phyloP scores from a whole-genome alignment of 2,888 invertebrate genomes.

The Melanchra persicariae region DNA sequence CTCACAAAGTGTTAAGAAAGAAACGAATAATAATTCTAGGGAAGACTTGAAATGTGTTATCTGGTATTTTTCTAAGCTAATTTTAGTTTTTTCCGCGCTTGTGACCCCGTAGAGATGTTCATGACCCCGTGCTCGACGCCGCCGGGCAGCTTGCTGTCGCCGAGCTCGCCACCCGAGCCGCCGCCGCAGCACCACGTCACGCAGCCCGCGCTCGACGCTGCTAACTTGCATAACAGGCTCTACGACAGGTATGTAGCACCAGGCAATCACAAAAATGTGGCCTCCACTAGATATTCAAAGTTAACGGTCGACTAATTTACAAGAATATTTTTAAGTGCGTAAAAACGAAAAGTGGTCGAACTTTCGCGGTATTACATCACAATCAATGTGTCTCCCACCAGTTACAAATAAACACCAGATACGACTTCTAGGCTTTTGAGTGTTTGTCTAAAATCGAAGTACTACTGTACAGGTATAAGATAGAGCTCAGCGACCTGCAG shows the following conservation, averaged over 20 bases:
- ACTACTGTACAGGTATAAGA: constrained; percentile 91
- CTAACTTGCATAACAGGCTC: constrained; percentile 78
- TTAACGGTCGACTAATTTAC: no score
- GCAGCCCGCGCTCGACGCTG: constrained; percentile 74
- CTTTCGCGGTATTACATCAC: no score
- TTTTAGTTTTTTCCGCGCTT: not conserved
- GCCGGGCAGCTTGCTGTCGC: constrained; percentile 94
- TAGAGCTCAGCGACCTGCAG: constrained; percentile 96
- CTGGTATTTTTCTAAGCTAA: not conserved
- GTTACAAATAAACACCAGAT: no score
- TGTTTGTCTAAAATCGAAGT: no score
- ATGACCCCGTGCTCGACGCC: constrained; percentile 97
- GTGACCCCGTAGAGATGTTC: constrained; percentile 90
- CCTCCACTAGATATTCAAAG: no score
- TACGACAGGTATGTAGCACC: constrained; percentile 77
- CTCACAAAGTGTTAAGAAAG: no score
- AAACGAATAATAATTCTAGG: not conserved
- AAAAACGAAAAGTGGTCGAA: no score
- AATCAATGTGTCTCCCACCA: no score
- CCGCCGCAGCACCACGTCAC: constrained; percentile 57
- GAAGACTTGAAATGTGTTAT: not conserved
- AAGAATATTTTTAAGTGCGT: no score
- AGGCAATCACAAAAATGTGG: no score
- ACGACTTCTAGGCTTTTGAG: not conserved
- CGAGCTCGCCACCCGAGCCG: constrained; percentile 81